Conservation (phyloP, 2,888 invertebrate species). For the Steinernema scapterisci region DNA sequence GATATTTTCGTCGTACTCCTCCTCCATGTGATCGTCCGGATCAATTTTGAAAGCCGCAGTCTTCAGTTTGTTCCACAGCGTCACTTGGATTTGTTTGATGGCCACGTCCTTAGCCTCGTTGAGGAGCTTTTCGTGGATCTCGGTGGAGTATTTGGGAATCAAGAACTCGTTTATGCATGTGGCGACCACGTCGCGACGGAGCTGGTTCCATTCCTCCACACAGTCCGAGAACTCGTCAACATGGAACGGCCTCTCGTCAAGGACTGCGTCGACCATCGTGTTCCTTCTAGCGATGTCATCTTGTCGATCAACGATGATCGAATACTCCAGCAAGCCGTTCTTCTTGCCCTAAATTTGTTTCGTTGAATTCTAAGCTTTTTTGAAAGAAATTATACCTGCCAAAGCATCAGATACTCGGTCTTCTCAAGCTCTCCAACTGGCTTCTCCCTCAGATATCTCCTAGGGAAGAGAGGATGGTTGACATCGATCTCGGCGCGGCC, state of each 20-base stretch:
- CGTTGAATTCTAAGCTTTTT: neutral
- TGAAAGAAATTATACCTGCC: neutral
- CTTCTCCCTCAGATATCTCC: slow-evolving; percentile 90
- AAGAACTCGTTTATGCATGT: slow-evolving; percentile 85
- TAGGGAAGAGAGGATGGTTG: slow-evolving; percentile 76
- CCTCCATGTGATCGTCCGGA: slow-evolving; percentile 38
- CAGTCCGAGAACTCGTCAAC: slow-evolving; percentile 54
- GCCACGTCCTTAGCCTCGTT: slow-evolving; percentile 79
- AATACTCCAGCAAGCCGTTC: slow-evolving; percentile 45
- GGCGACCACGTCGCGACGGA: slow-evolving; percentile 81
- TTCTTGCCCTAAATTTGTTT: slow-evolving; percentile 40
- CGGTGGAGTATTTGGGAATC: slow-evolving; percentile 85
- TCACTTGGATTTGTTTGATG: slow-evolving; percentile 70
- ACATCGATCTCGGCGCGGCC: slow-evolving; percentile 95
- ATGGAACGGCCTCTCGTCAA: slow-evolving; percentile 33
- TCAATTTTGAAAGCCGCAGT: slow-evolving; percentile 45
- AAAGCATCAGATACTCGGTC: slow-evolving; percentile 79
- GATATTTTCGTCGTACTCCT: slow-evolving; percentile 63
- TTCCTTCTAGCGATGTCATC: slow-evolving; percentile 24
- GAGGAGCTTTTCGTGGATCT: slow-evolving; percentile 79
- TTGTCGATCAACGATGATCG: slow-evolving; percentile 41
- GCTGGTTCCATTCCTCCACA: slow-evolving; percentile 82
- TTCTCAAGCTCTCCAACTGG: slow-evolving; percentile 85
- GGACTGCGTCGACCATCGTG: slow-evolving; percentile 34
- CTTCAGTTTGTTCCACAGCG: slow-evolving; percentile 39